phyloP scores from a whole-genome alignment of 2,888 invertebrate genomes.

The Schrankia costaestrigalis region DNA sequence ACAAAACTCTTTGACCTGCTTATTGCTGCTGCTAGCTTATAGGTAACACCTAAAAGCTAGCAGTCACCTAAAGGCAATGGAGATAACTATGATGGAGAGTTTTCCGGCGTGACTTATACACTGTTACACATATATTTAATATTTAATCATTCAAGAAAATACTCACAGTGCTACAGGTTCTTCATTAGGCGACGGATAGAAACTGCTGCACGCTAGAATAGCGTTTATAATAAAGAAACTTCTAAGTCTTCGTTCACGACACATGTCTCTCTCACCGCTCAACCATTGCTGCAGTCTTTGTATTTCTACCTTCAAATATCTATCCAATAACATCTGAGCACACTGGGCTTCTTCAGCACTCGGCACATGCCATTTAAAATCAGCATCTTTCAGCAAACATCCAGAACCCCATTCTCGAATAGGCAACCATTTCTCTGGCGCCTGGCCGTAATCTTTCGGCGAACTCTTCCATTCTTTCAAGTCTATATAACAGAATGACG shows the following conservation, averaged over 20 bases:
- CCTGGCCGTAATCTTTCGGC: slow-evolving; percentile 80
- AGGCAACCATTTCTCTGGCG: slow-evolving; percentile 85
- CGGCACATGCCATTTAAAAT: slow-evolving; percentile 90
- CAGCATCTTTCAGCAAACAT: slow-evolving; percentile 82
- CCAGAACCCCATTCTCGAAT: slow-evolving; percentile 91
- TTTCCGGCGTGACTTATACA: background rate
- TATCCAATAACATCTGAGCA: slow-evolving; percentile 83
- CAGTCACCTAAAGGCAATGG: no score
- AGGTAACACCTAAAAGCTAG: no score
- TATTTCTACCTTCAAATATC: slow-evolving; percentile 84
- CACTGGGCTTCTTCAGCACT: slow-evolving; percentile 84
- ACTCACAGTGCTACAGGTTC: slow-evolving; percentile 79
- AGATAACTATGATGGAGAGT: background rate
- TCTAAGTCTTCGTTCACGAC: slow-evolving; percentile 84
- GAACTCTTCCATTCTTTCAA: slow-evolving; percentile 83
- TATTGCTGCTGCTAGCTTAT: no score
- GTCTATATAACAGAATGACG: slow-evolving; percentile 82
- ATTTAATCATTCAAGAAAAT: slow-evolving; percentile 4
- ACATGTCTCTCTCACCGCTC: slow-evolving; percentile 70
- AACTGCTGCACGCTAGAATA: slow-evolving; percentile 81
- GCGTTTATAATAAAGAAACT: slow-evolving; percentile 85
- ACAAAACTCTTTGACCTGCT: no score
- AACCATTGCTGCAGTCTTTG: slow-evolving; percentile 80
- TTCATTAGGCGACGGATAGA: slow-evolving; percentile 87
- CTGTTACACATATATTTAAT: no score